Percentiles rank a stretch among this genome's conserved stretches.
Evolutionary conservation across 2,113 vertebrate genomes (phyloP).

Genomic region (Polypterus bichir): DNA sequence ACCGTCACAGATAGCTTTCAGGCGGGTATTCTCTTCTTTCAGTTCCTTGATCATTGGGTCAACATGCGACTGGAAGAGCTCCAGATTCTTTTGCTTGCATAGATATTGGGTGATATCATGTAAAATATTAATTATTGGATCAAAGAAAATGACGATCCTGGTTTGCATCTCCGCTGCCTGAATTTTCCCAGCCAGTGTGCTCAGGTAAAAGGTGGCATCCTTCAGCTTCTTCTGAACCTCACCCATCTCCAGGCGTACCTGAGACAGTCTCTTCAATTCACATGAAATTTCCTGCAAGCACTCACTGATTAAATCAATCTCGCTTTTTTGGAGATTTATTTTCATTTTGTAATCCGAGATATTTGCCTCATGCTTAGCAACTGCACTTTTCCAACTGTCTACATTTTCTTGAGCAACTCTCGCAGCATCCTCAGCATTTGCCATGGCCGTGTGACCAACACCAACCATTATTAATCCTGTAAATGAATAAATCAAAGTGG

Average conservation of each 20-base stretch:
- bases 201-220: not conserved
- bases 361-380: not conserved
- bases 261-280: not conserved
- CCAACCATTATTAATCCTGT: not conserved
- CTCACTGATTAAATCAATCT: not conserved
- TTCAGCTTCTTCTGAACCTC: not conserved
- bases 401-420: not conserved
- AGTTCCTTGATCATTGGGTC: not conserved
- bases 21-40: not conserved
- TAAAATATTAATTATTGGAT: not conserved
- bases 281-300: not conserved
- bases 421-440: not conserved
- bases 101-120: not conserved
- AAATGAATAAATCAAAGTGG: not conserved
- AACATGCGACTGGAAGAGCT: not conserved
- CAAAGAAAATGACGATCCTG: not conserved
- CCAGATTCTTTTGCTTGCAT: not conserved
- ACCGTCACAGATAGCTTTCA: not conserved
- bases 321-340: not conserved
- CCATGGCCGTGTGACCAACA: not conserved
- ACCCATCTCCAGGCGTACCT: not conserved
- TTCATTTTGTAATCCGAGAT: not conserved
- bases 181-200: not conserved
- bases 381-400: not conserved
- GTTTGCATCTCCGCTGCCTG: not conserved